Conservation (phyloP, 2,888 invertebrate species). For the Chelonus formosanus region DNA sequence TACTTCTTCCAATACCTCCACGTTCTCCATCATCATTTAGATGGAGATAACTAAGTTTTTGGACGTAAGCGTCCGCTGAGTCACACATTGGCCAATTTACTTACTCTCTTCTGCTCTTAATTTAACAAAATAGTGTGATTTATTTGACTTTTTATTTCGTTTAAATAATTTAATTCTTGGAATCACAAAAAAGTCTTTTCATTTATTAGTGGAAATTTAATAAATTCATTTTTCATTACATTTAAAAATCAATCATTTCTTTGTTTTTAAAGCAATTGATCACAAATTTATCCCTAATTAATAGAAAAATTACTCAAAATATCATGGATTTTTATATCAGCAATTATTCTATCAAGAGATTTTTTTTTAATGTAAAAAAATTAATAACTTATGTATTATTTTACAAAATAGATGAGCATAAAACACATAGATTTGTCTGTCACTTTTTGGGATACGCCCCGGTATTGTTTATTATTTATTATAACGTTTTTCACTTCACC, state of each 20-base stretch:
- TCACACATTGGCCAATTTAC: conserved; percentile 59
- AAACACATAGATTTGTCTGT: background rate
- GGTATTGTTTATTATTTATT: conserved; percentile 19
- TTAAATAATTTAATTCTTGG: background rate
- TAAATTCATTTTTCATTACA: too few species aligned
- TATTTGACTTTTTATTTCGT: conserved; percentile 2
- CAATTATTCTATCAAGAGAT: too few species aligned
- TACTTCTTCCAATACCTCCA: conserved; percentile 20
- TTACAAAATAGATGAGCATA: too few species aligned
- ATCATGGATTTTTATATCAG: too few species aligned
- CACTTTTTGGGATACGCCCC: conserved; percentile 52
- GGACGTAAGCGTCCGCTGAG: conserved; percentile 60
- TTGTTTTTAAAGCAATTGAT: too few species aligned
- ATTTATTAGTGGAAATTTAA: too few species aligned
- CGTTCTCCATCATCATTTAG: conserved; percentile 55
- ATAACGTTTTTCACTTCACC: background rate
- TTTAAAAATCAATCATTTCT: too few species aligned
- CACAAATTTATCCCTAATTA: too few species aligned
- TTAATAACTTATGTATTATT: too few species aligned
- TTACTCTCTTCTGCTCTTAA: background rate
- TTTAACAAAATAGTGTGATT: background rate
- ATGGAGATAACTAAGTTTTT: conserved; percentile 61
- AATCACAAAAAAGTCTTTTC: background rate
- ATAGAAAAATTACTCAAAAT: too few species aligned
- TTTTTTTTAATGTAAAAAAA: too few species aligned